Conservation (phyloP, 2,113 vertebrate species). For the Perognathus longimembris region DNA sequence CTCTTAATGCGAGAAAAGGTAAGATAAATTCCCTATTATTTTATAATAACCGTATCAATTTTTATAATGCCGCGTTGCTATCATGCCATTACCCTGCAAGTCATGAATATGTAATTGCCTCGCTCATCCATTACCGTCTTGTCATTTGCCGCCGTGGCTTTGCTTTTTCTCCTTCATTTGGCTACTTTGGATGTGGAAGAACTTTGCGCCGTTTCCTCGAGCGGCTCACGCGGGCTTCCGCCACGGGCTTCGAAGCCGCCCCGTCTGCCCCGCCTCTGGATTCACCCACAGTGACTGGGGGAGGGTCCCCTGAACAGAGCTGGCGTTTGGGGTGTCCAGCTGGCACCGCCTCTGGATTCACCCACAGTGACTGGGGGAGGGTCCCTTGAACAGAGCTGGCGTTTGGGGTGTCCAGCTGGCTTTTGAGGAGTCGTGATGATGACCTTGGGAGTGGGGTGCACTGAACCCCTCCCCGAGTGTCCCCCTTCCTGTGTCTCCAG, state of each 20-base stretch:
- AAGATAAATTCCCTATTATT: conserved; percentile 68
- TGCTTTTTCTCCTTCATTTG: conserved; percentile 5
- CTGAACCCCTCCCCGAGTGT: background rate
- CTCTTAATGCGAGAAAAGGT: conserved; percentile 40
- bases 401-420: background rate
- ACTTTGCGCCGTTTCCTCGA: too few species aligned
- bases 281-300: too few species aligned
- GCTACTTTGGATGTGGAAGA: conserved; percentile 49
- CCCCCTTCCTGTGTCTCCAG: background rate
- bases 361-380: too few species aligned
- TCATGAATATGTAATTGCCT: conserved; percentile 40
- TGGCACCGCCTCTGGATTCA: too few species aligned
- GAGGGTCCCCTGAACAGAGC: too few species aligned
- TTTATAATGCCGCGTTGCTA: conserved; percentile 37
- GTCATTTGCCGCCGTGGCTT: conserved; percentile 28
- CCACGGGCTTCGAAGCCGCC: too few species aligned
- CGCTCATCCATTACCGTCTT: conserved; percentile 40
- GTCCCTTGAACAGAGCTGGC: background rate
- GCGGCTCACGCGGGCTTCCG: too few species aligned
- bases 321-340: too few species aligned
- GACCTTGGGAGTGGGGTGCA: background rate
- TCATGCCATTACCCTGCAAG: conserved; percentile 23
- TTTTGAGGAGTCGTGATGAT: background rate
- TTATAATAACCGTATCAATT: conserved; percentile 62
- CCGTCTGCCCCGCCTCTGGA: too few species aligned